These are phyloP conservation scores for Eristalinus aeneus DNA, from an alignment of 2,888 invertebrate species.

Conservation along the genomic window DNA sequence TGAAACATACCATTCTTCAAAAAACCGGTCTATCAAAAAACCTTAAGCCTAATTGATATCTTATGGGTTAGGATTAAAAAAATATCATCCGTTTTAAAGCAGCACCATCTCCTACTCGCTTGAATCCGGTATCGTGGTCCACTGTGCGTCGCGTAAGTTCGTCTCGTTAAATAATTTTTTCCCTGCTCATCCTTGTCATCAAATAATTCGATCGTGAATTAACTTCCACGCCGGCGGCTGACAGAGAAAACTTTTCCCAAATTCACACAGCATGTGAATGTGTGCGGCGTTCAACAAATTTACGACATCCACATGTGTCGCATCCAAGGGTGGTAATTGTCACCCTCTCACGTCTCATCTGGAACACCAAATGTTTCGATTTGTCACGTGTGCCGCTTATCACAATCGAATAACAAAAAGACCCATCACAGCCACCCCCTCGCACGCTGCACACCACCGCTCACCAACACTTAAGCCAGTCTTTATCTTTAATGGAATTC, in stretches of 20 bases:
- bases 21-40: too few relatives aligned
- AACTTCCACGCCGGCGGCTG: conserved; percentile 25
- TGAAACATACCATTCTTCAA: too few relatives aligned
- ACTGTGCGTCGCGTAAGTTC: not conserved
- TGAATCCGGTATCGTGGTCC: too few relatives aligned
- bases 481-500: conserved; percentile 67
- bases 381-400: conserved; percentile 71
- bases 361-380: conserved; percentile 71
- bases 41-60: too few relatives aligned
- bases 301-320: conserved; percentile 38
- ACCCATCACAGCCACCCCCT: conserved; percentile 49
- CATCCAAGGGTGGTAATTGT: conserved; percentile 55
- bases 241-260: conserved; percentile 36
- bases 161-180: conserved; percentile 1
- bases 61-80: too few relatives aligned
- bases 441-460: not conserved
- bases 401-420: conserved; percentile 68
- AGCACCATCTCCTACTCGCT: too few relatives aligned
- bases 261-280: not conserved
- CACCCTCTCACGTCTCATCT: conserved; percentile 42
- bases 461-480: conserved; percentile 18
- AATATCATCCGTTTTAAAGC: too few relatives aligned
- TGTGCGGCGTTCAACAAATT: conserved; percentile 29
- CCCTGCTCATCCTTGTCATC: conserved; percentile 11
- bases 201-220: conserved; percentile 44